phyloP scores from a whole-genome alignment of 53 echinoderm and acorn worm genomes.

The Holothuria scabra region DNA sequence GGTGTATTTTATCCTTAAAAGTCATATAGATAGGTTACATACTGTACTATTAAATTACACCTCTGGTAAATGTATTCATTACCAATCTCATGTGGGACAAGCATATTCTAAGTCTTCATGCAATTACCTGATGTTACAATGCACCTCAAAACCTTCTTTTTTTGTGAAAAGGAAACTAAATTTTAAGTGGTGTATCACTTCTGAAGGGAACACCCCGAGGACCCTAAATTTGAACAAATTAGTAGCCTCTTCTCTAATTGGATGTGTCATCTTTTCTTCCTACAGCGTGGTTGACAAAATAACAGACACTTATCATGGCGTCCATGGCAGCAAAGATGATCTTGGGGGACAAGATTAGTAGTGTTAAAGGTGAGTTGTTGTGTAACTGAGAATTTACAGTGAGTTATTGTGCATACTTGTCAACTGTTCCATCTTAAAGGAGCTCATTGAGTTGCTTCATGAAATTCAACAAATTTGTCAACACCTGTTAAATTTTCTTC shows the following conservation, averaged over 20 bases:
- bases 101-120: too few relatives aligned
- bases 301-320: constrained; percentile 72
- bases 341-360: constrained; percentile 93
- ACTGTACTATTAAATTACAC: too few relatives aligned
- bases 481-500: too few relatives aligned
- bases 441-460: too few relatives aligned
- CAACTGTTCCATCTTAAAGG: too few relatives aligned
- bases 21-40: too few relatives aligned
- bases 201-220: background rate
- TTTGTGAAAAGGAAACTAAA: background rate
- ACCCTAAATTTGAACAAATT: background rate
- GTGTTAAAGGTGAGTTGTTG: constrained; percentile 84
- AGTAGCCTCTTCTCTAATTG: background rate
- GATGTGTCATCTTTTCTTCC: background rate
- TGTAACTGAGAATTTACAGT: background rate
- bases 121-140: too few relatives aligned
- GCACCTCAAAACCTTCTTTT: too few relatives aligned
- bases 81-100: too few relatives aligned
- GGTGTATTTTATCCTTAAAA: too few relatives aligned
- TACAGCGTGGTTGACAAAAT: background rate
- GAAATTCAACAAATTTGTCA: too few relatives aligned
- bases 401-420: background rate
- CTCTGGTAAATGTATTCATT: too few relatives aligned
- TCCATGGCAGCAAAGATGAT: constrained; percentile 98
- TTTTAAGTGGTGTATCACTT: background rate